These are phyloP conservation scores for Equus przewalskii DNA, from an alignment of 2,113 vertebrate species.

Conservation along the genomic window DNA sequence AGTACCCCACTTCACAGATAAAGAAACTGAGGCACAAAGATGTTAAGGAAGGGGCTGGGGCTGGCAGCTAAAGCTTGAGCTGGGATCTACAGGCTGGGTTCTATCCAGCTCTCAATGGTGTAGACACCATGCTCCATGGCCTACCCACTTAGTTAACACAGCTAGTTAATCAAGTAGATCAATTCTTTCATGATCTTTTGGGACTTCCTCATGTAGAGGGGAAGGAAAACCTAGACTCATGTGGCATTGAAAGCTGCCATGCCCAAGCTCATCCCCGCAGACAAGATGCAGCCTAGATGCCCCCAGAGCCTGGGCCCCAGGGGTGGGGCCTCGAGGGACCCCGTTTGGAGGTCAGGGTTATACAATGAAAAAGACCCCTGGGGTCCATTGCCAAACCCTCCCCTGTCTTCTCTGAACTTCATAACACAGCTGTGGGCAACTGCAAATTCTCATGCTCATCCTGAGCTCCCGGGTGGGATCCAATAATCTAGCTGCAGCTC, in stretches of 20 bases:
- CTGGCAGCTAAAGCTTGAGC: too few species aligned
- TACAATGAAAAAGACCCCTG: neutral
- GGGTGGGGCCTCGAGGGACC: neutral
- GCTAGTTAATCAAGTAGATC: fast-evolving
- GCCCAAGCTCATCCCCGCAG: neutral
- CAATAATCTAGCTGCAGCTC: fast-evolving
- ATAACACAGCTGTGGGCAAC: fast-evolving
- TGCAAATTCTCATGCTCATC: fast-evolving
- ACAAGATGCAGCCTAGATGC: too few species aligned
- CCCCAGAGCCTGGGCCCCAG: neutral
- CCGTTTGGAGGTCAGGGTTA: fast-evolving
- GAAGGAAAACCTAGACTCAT: too few species aligned
- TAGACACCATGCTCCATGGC: fast-evolving
- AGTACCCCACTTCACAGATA: neutral
- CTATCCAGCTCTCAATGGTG: fast-evolving
- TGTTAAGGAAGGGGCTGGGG: fast-evolving
- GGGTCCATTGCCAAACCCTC: neutral
- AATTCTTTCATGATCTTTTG: neutral
- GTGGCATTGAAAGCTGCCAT: fast-evolving
- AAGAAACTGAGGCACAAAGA: neutral
- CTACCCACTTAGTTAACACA: fast-evolving
- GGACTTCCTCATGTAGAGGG: neutral
- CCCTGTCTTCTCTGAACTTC: neutral
- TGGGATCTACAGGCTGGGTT: neutral
- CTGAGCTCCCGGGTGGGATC: fast-evolving